Base-by-base conservation (phyloP, 2,888 invertebrate genomes). In the Autographa pulchrina region DNA sequence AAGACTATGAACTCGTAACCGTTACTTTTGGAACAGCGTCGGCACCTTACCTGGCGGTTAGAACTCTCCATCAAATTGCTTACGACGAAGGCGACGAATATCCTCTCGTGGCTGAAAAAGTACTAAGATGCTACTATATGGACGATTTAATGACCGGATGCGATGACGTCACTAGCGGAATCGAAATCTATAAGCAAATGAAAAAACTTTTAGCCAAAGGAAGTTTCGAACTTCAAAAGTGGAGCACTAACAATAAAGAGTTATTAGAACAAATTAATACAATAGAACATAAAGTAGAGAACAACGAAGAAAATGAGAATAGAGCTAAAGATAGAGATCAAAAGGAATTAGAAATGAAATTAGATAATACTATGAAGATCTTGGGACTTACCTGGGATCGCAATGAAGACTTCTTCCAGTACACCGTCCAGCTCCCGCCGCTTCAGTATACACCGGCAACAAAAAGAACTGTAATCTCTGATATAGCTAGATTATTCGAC, bases 361-460 rank as follows among this genome's bases (percentile, higher is more conserved):
- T 65, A 8, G 80, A 83, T 56, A 60, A 68, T 9, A 38, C 67
- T 31, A 65, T 77, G 9, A 85, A 84, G 67, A 80, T 78, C 35
- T 31, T 86, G 14, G 82, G 85, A 64, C 67, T 82, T 38, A 74
- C 74, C 20, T 82, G 84, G 82, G 72, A 79, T n/a, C 11, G 70
- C 13, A 16, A 43, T 13, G 35, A 62, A 0, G 85, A 85, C 41
- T 13, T 13, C 6, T 82, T 86, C 18, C 68, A 67, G 9, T 84
- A 78, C 38, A 65, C 67, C 0, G 75, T 86, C 3, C 72, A 73
- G 2, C 59, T 83, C 3, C 48, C 83, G 14, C 74, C 80, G 5
- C 52, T 63, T 5, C 16, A 56, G 8, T 18, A 7, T 14, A 18
- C 38, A 20, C 59, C 70, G 4, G 58, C 78, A 25, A 82, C 82